These are phyloP conservation scores for Steinernema hermaphroditum DNA, from an alignment of 2,888 invertebrate genomes.

Conservation along the genomic window DNA sequence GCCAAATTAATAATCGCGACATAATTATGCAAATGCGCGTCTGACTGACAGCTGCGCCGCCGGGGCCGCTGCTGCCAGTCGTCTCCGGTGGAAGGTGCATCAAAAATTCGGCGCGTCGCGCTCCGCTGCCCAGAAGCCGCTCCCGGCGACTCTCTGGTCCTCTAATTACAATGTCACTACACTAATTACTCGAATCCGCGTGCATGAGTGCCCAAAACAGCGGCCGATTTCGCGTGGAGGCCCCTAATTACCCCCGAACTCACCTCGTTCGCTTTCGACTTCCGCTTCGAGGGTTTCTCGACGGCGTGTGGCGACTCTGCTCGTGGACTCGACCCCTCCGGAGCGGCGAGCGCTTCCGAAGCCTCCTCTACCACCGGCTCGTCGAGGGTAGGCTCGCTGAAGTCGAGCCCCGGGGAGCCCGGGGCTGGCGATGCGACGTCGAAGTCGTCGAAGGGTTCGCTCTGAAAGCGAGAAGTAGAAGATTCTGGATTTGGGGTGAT, in stretches of 20 bases:
- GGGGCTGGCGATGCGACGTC: background rate
- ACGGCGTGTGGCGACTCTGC: background rate
- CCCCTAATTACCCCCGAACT: slow-evolving; percentile 9
- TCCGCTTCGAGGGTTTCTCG: slow-evolving; percentile 24
- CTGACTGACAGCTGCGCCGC: slow-evolving; percentile 26
- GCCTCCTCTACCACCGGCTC: slow-evolving; percentile 2
- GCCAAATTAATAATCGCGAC: slow-evolving; percentile 26
- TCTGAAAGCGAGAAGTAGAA: background rate
- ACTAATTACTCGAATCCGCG: slow-evolving; percentile 28
- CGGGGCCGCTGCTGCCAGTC: slow-evolving; percentile 29
- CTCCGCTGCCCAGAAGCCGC: slow-evolving; percentile 9
- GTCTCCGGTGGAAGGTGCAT: slow-evolving; percentile 5
- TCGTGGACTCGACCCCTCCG: slow-evolving; percentile 17
- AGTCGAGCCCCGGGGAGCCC: background rate
- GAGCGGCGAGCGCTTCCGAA: background rate
- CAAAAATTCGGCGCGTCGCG: slow-evolving; percentile 19
- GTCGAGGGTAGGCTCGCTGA: slow-evolving; percentile 13
- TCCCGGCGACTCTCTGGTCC: slow-evolving; percentile 3
- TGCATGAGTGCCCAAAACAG: slow-evolving; percentile 12
- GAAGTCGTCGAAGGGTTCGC: slow-evolving; percentile 17
- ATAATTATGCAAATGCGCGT: slow-evolving; percentile 19
- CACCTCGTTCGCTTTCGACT: slow-evolving; percentile 25
- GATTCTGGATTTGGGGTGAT: background rate
- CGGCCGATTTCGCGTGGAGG: background rate
- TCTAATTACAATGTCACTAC: slow-evolving; percentile 22